Base-by-base conservation (phyloP, 1,140 invertebrate genomes). In the Lordiphosa collinella region DNA sequence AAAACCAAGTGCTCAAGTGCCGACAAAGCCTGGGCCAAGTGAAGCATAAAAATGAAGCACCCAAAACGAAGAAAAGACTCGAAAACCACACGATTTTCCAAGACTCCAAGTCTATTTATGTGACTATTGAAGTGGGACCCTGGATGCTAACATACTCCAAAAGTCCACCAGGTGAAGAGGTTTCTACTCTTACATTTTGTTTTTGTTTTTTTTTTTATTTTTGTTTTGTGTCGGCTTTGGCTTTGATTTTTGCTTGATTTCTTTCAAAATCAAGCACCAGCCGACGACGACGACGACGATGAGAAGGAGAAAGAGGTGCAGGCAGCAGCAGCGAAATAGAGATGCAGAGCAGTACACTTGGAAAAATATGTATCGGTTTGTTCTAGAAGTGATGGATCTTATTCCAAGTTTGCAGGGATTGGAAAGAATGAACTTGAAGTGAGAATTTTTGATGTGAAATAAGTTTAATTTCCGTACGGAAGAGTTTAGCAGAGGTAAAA, bases 181-280 rank as follows among this genome's bases (percentile, higher is more conserved):
- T 50, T 50, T 29, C 41, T 13, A 12, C n/a, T 38, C 16, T 35
- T 16, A 8, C 11, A 50, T 34, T 44, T 25, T 40, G 51, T 49
- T 41, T 36, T 8, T 55, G 38, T 14, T 41, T 22, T 71, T 51
- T 64, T n/a, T n/a, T n/a, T n/a, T n/a, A n/a, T n/a, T n/a, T n/a
- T n/a, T n/a, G n/a, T n/a, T n/a, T n/a, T n/a, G n/a, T 54, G 66
- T 58, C 78, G 72, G 75, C 79, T 78, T 48, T 48, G 60, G 73
- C 79, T 85, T 85, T 85, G 79, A 85, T 85, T 85, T 85, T 85
- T 85, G 79, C 79, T 84, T 85, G 79, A 85, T 85, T 85, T 85
- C 79, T 85, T 84, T 85, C 73, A 85, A 85, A 79, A 74, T 85
- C 79, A 84, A 69, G 44, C 29, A 29, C 25, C 7, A 29, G 41